Percentiles rank a stretch among this genome's conserved stretches.
Evolutionary conservation across 2,888 invertebrate genomes (phyloP).

Genomic region (Caenorhabditis imperialis): DNA sequence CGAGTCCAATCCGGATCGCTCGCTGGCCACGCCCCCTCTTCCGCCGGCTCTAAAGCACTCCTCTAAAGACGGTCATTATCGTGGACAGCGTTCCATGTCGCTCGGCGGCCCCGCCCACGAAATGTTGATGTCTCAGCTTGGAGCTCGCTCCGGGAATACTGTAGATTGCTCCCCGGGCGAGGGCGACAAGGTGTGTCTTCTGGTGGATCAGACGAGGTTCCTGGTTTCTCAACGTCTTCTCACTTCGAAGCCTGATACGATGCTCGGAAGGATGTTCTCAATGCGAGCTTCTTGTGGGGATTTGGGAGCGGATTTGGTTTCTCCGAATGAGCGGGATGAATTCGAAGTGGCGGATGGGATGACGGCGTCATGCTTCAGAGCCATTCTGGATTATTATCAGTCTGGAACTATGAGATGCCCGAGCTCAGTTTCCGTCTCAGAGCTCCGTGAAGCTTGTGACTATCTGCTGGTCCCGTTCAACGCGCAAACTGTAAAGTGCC

Average conservation of each 20-base stretch:
- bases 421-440: slow-evolving; percentile 94
- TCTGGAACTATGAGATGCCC: slow-evolving; percentile 83
- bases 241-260: slow-evolving; percentile 95
- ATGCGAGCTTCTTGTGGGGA: slow-evolving; percentile 84
- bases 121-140: slow-evolving; percentile 70
- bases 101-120: slow-evolving; percentile 77
- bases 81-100: slow-evolving; percentile 76
- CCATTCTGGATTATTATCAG: slow-evolving; percentile 83
- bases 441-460: slow-evolving; percentile 95
- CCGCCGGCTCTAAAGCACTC: slow-evolving; percentile 67
- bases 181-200: slow-evolving; percentile 84
- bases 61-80: slow-evolving; percentile 58
- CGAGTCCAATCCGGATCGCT: slow-evolving; percentile 57
- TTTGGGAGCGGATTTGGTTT: slow-evolving; percentile 83
- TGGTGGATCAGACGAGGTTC: slow-evolving; percentile 96
- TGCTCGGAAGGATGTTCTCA: slow-evolving; percentile 84
- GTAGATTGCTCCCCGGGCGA: slow-evolving; percentile 65
- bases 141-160: slow-evolving; percentile 53
- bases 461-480: slow-evolving; percentile 98
- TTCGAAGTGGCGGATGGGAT: slow-evolving; percentile 95
- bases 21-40: slow-evolving; percentile 62
- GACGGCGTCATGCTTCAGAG: slow-evolving; percentile 92
- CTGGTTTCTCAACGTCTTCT: slow-evolving; percentile 93
- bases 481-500: slow-evolving; percentile 88
- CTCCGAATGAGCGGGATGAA: slow-evolving; percentile 95